These are phyloP conservation scores for Leucania comma DNA, from an alignment of 2,888 invertebrate genomes.

Conservation along the genomic window DNA sequence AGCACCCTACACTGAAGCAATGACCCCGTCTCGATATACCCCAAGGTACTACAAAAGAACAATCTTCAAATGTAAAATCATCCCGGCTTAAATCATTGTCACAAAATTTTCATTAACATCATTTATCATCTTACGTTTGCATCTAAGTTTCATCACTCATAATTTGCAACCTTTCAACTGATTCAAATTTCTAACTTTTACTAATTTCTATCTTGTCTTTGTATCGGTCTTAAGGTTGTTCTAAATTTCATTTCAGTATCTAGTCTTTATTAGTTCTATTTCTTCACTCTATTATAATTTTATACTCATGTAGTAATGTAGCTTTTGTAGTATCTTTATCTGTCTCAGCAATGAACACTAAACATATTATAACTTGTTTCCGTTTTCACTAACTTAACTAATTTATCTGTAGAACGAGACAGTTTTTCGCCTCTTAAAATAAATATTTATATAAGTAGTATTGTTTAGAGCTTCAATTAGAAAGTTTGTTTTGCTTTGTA, in stretches of 20 bases:
- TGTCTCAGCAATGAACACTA: conserved; percentile 51
- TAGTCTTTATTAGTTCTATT: conserved; percentile 38
- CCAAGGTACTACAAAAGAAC: conserved; percentile 90
- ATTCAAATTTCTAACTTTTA: conserved; percentile 69
- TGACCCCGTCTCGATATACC: conserved; percentile 88
- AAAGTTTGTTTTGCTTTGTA: conserved; percentile 89
- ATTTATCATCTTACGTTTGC: conserved; percentile 67
- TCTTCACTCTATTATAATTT: conserved; percentile 39
- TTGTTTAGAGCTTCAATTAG: conserved; percentile 83
- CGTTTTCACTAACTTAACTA: conserved; percentile 68
- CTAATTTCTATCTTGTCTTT: conserved; percentile 65
- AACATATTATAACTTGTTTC: conserved; percentile 58
- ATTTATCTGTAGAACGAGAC: conserved; percentile 42
- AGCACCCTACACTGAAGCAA: conserved; percentile 88
- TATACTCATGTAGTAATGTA: conserved; percentile 37
- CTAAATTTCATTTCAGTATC: conserved; percentile 40
- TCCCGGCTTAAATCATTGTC: conserved; percentile 72
- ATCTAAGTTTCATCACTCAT: conserved; percentile 63
- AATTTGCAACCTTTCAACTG: conserved; percentile 81
- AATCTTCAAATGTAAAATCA: conserved; percentile 69
- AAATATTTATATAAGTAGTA: conserved; percentile 70
- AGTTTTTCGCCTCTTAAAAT: conserved; percentile 54
- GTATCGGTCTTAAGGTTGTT: conserved; percentile 80
- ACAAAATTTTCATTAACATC: conserved; percentile 67
- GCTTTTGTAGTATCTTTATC: conserved; percentile 88